phyloP scores from a whole-genome alignment of 92 coral and sea anemone species.

The Porites divaricata region DNA sequence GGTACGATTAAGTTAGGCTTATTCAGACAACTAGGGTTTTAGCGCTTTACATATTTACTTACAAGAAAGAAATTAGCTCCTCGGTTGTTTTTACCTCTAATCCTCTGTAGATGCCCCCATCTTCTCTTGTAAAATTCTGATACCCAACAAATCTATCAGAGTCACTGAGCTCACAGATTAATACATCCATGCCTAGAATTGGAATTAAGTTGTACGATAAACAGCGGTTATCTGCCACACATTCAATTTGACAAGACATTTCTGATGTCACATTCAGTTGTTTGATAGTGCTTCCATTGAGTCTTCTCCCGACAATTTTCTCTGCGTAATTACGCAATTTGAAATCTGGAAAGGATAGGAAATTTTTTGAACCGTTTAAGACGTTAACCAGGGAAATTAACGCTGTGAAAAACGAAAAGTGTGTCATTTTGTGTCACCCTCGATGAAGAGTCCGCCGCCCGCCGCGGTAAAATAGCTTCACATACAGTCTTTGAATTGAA shows the following conservation, averaged over 20 bases:
- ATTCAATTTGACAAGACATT: constrained; percentile 1
- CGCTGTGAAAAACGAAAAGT: not conserved
- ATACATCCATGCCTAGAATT: not conserved
- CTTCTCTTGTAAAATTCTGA: constrained; percentile 4
- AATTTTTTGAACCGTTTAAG: not conserved
- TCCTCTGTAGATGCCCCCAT: not conserved
- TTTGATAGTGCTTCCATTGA: not conserved
- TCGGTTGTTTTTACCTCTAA: not conserved
- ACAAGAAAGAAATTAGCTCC: not conserved
- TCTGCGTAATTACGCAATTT: constrained; percentile 8
- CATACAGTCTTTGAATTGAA: too few relatives aligned
- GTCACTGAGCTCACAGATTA: constrained; percentile 12
- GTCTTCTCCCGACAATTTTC: not conserved
- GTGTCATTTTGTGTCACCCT: not conserved
- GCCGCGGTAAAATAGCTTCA: too few relatives aligned
- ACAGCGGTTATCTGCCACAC: constrained; percentile 7
- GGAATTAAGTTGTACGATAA: constrained; percentile 30
- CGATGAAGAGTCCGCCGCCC: too few relatives aligned
- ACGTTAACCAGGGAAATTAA: not conserved
- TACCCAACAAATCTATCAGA: constrained; percentile 15
- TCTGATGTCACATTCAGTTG: not conserved
- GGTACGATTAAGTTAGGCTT: too few relatives aligned
- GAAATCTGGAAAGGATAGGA: not conserved
- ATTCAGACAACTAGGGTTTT: too few relatives aligned
- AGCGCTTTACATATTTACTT: too few relatives aligned